These are phyloP conservation scores for Periophthalmus modestus DNA, from an alignment of 2,113 vertebrate genomes.

Conservation along the genomic window DNA sequence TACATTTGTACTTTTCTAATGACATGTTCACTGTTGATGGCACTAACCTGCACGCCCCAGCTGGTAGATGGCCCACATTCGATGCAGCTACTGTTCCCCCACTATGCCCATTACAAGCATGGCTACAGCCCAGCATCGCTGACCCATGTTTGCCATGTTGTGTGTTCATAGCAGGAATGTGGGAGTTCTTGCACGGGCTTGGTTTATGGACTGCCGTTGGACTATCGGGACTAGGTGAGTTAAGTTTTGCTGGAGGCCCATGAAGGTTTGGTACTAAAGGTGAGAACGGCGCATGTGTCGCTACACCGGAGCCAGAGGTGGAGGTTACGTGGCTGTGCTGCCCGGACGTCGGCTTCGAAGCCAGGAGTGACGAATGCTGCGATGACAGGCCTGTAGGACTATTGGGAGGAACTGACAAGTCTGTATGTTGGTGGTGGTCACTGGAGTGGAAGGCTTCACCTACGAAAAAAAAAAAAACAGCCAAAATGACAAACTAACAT, in stretches of 20 bases:
- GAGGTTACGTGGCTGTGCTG: conserved; percentile 82
- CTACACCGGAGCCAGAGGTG: conserved; percentile 65
- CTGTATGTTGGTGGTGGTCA: conserved; percentile 92
- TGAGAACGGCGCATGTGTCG: conserved; percentile 79
- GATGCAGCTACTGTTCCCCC: conserved; percentile 80
- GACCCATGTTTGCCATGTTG: conserved; percentile 89
- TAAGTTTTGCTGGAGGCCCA: conserved; percentile 72
- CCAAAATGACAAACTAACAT: background rate
- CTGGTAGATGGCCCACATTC: conserved; percentile 79
- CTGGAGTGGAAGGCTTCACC: conserved; percentile 89
- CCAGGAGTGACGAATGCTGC: conserved; percentile 85
- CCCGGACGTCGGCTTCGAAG: conserved; percentile 81
- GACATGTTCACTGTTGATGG: background rate
- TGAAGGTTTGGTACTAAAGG: conserved; percentile 79
- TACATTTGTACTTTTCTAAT: conserved; percentile 3
- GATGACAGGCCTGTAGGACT: conserved; percentile 93
- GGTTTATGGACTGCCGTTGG: conserved; percentile 81
- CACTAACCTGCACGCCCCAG: conserved; percentile 88
- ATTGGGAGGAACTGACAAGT: conserved; percentile 96
- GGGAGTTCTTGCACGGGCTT: conserved; percentile 88
- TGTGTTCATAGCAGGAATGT: conserved; percentile 84
- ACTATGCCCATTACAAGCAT: conserved; percentile 94
- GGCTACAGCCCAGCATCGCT: conserved; percentile 85
- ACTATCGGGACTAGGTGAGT: conserved; percentile 76
- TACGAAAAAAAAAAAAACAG: conserved; percentile 39